Evolutionary conservation across 2,797 vertebrate genomes (phyloP), one percentile per base, ranked within the genome.

Genomic region (Pseudochirops cupreus): DNA sequence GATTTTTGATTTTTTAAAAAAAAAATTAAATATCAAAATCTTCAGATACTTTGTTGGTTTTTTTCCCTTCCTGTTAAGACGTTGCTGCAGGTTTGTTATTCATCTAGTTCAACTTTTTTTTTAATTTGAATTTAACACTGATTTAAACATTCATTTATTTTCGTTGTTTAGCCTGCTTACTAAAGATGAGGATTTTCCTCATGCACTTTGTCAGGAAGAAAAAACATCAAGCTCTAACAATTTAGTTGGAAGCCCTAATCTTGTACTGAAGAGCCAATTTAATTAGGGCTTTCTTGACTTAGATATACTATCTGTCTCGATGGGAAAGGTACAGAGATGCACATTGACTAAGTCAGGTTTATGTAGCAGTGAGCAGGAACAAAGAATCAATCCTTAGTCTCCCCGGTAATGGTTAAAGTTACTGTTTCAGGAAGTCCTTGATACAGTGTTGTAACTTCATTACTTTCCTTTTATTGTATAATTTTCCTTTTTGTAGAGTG

Each of bases 401-500:
- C 55, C 21, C 33, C 93, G 55, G 39, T 57, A 93, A 95, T 97
- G 91, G 92, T 96, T 97, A 58, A 91, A 5, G 26, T 94, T 95
- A 54, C 96, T 59, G 55, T 55, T 89, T 96, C 93, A 96, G 93
- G 89, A 97, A 93, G 87, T 59, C 91, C 94, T 97, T 95, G 82
- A 56, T 87, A 56, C 74, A 3, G 74, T 46, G 18, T 90, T 95
- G 29, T 91, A 96, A 95, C 50, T 93, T 55, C 93, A 56, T 94
- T 96, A 89, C 91, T 54, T 94, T 96, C 90, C 31, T 93, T 91
- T 92, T 92, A 94, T 26, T 92, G 39, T 93, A 95, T 97, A 93
- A 2, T 97, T 98, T 98, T 97, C 97, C 97, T 98, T 97, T 98
- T 98, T 98, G 95, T 98, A 98, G 97, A 98, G 96, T 97, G 97